phyloP scores from a whole-genome alignment of 2,113 vertebrate species.

The Pachycephala philippinensis region DNA sequence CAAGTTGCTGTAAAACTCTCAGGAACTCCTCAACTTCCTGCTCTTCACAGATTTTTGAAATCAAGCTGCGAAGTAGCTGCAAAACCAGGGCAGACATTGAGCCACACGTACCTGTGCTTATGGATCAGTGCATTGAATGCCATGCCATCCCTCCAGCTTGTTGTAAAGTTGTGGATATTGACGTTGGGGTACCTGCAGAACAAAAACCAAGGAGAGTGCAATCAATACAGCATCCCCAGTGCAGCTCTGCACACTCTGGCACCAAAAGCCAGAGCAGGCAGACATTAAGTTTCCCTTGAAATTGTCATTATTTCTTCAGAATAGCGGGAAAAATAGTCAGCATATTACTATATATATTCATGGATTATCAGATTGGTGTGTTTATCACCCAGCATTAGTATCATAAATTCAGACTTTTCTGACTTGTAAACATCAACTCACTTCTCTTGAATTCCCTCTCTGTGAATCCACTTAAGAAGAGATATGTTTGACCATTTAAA shows the following conservation, averaged over 20 bases:
- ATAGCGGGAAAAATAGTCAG: background rate
- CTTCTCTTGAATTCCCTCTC: background rate
- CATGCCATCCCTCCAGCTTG: constrained; percentile 98
- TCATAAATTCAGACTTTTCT: background rate
- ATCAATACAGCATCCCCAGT: background rate
- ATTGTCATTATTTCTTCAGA: background rate
- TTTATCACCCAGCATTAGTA: background rate
- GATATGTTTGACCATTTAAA: background rate
- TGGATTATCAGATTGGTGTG: background rate
- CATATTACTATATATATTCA: background rate
- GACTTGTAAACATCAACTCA: background rate
- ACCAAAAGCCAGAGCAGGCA: background rate
- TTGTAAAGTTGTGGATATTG: constrained; percentile 97
- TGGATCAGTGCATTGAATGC: constrained; percentile 98
- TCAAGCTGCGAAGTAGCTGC: background rate
- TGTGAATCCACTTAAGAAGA: background rate
- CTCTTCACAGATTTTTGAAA: background rate
- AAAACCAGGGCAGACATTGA: background rate
- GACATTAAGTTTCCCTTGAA: background rate
- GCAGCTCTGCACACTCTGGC: background rate
- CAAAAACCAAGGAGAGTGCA: background rate
- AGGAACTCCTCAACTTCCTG: background rate
- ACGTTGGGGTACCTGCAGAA: constrained; percentile 89
- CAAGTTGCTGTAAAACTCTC: background rate
- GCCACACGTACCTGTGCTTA: constrained; percentile 86